Evolutionary conservation across 2,888 invertebrate genomes (phyloP).

Genomic region (Escarpia spicata): DNA sequence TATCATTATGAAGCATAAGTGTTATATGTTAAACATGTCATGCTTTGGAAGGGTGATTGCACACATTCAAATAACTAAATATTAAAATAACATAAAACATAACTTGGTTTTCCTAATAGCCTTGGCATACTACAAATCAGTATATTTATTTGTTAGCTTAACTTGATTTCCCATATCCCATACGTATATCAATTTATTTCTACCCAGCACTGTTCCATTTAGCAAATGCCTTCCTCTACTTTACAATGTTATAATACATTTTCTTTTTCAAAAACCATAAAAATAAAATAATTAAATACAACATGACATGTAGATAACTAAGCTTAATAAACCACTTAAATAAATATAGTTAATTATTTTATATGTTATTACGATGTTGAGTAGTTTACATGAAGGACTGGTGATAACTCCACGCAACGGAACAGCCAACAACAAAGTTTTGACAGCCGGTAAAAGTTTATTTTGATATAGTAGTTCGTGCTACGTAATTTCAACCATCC

Average conservation of each 20-base stretch:
- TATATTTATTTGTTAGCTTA: conserved; percentile 3
- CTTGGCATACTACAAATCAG: neutral
- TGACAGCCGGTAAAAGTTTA: conserved; percentile 13
- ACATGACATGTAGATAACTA: neutral
- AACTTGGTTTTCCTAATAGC: neutral
- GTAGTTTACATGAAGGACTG: neutral
- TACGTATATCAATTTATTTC: conserved; percentile 4
- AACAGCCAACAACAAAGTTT: conserved; percentile 16
- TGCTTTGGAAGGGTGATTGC: neutral
- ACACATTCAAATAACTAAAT: neutral
- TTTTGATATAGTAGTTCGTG: neutral
- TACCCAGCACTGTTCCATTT: neutral
- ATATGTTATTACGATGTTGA: neutral
- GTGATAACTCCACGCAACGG: neutral
- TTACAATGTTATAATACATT: neutral
- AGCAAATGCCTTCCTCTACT: neutral
- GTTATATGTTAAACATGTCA: neutral
- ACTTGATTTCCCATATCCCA: neutral
- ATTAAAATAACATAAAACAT: neutral
- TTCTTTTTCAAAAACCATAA: neutral
- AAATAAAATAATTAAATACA: neutral
- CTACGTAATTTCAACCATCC: neutral
- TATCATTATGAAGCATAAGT: neutral
- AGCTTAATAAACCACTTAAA: neutral
- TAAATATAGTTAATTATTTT: neutral